A percentile compares a stretch with the other conserved stretches of the same genome.
phyloP scores from a whole-genome alignment of 2,797 vertebrate genomes.

The Etheostoma perlongum region DNA sequence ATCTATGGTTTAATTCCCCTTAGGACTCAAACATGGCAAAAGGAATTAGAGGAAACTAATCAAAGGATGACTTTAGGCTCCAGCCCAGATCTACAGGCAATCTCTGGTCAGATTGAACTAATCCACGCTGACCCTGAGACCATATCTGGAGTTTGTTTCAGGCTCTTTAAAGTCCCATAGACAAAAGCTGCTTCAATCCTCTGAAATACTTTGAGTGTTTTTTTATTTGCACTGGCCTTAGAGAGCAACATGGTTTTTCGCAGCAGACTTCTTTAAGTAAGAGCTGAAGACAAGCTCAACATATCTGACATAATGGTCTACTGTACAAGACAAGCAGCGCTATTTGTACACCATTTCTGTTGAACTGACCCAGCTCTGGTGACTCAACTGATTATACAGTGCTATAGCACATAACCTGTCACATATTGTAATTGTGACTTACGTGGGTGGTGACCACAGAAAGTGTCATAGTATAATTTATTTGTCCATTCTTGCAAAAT shows the following conservation, averaged over 20 bases:
- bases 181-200: conserved; percentile 51
- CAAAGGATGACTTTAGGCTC: conserved; percentile 23
- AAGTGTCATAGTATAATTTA: background rate
- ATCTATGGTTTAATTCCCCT: conserved; percentile 26
- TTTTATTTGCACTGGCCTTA: conserved; percentile 23
- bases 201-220: conserved; percentile 27
- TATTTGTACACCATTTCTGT: background rate
- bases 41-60: conserved; percentile 33
- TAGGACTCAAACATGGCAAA: conserved; percentile 18
- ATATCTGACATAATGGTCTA: background rate
- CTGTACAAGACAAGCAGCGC: background rate
- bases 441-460: too few relatives aligned
- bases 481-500: background rate
- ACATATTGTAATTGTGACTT: background rate
- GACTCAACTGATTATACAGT: background rate
- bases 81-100: conserved; percentile 32
- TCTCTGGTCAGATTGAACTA: conserved; percentile 52
- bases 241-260: background rate
- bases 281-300: background rate
- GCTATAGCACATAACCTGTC: background rate
- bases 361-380: background rate
- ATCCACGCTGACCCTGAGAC: conserved; percentile 45
- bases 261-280: background rate
- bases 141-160: conserved; percentile 51
- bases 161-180: conserved; percentile 34